Evolutionary conservation across 2,113 vertebrate genomes (phyloP).

Genomic region (Dasyornis broadbenti): DNA sequence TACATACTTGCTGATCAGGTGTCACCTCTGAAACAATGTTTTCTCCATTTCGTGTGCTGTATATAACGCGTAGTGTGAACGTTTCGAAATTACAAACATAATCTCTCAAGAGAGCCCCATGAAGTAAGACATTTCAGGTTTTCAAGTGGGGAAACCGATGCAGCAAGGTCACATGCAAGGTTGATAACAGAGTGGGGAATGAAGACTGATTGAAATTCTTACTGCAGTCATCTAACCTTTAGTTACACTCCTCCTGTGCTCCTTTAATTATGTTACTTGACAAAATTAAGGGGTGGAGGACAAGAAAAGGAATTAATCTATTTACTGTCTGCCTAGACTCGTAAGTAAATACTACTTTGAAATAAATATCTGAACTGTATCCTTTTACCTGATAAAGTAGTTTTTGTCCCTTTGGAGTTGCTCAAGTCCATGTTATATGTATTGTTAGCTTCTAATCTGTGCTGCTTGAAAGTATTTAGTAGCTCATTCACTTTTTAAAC

Average conservation of each 20-base stretch:
- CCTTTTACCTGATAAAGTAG: background rate
- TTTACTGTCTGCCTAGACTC: background rate
- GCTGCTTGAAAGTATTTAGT: background rate
- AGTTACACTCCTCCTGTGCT: background rate
- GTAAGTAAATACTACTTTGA: background rate
- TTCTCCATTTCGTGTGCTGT: background rate
- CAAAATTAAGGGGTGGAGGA: constrained; percentile 27
- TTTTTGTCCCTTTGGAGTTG: constrained; percentile 3
- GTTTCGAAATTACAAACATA: background rate
- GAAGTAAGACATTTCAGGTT: background rate
- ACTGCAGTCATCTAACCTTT: background rate
- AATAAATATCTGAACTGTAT: background rate
- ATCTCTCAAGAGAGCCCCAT: rapidly evolving
- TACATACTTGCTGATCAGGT: background rate
- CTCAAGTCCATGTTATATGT: background rate
- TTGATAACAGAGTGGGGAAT: background rate
- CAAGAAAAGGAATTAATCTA: background rate
- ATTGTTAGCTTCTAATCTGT: background rate
- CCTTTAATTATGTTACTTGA: constrained; percentile 26
- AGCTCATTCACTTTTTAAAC: background rate
- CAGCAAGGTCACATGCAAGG: background rate
- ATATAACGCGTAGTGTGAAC: background rate
- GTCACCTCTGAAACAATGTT: background rate
- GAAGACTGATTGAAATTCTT: background rate
- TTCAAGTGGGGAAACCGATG: background rate